A percentile compares a stretch with the other conserved stretches of the same genome.
These are phyloP conservation scores for Melangyna quadrimaculata DNA, from an alignment of 2,888 invertebrate species.

Conservation along the genomic window DNA sequence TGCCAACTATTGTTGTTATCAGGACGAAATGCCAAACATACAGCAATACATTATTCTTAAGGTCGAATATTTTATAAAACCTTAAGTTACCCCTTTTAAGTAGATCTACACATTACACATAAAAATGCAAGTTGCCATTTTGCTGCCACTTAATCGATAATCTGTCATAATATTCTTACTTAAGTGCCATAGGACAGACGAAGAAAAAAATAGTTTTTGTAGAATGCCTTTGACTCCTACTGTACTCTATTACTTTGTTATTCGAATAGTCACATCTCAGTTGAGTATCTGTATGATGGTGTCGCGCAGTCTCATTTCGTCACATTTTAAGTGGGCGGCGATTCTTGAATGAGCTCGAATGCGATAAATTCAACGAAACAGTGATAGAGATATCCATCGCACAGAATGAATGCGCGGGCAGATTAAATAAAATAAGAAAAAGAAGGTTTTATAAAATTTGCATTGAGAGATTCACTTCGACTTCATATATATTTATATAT, in stretches of 20 bases:
- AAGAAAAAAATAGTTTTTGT: background rate
- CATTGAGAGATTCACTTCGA: conserved; percentile 28
- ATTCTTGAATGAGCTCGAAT: conserved; percentile 43
- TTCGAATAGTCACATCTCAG: conserved; percentile 26
- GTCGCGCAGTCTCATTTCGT: conserved; percentile 54
- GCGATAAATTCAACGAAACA: conserved; percentile 49
- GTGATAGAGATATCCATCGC: conserved; percentile 62
- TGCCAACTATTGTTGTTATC: too few species aligned
- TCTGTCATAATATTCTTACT: conserved; percentile 53
- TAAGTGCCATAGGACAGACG: conserved; percentile 5
- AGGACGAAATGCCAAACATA: too few species aligned
- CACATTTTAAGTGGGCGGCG: conserved; percentile 52
- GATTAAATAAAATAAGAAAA: conserved; percentile 17
- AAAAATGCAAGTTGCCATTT: background rate
- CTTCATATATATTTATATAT: background rate
- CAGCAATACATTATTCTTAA: too few species aligned
- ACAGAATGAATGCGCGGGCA: conserved; percentile 46
- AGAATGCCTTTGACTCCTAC: conserved; percentile 46
- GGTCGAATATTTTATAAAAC: too few species aligned
- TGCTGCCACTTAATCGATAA: conserved; percentile 43
- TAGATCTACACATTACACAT: background rate
- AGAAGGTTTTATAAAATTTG: conserved; percentile 27
- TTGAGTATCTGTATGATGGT: background rate
- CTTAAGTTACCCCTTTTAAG: too few species aligned
- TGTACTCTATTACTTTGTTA: conserved; percentile 17